Conservation (phyloP, 2,113 vertebrate genomes). For the Mandrillus leucophaeus region DNA sequence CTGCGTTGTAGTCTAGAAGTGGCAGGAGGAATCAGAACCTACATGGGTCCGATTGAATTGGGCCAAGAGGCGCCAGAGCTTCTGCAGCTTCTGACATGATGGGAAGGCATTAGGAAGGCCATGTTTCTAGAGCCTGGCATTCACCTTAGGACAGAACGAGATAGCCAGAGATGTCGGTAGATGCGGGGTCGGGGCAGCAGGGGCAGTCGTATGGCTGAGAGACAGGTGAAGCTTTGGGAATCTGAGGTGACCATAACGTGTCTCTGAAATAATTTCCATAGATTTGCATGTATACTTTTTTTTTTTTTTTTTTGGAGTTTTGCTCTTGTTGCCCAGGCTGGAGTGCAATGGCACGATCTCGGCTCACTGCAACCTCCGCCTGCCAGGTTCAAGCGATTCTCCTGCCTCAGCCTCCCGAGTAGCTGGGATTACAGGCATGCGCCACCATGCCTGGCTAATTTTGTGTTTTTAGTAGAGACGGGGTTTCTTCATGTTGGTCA, state of each 20-base stretch:
- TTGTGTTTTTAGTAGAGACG: fast-evolving
- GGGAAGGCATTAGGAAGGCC: not conserved
- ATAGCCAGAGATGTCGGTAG: no score
- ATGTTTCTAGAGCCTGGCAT: not conserved
- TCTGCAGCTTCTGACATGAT: not conserved
- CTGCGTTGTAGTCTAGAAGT: not conserved
- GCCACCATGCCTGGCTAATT: no score
- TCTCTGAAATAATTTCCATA: not conserved
- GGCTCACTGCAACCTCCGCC: no score
- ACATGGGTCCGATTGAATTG: not conserved
- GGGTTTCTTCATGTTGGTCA: no score
- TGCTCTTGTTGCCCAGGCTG: no score
- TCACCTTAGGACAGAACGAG: not conserved
- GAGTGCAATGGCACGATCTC: no score
- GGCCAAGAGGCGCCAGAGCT: not conserved
- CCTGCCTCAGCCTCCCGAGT: no score
- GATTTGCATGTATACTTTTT: not conserved
- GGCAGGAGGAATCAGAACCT: not conserved
- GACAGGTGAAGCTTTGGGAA: not conserved
- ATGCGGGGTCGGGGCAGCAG: no score
- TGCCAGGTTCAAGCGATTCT: no score
- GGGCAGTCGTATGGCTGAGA: not conserved
- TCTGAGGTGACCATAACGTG: not conserved
- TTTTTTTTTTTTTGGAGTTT: no score
- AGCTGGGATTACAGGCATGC: no score